These are phyloP conservation scores for Diorhabda sublineata DNA, from an alignment of 1,140 invertebrate genomes.

Conservation along the genomic window DNA sequence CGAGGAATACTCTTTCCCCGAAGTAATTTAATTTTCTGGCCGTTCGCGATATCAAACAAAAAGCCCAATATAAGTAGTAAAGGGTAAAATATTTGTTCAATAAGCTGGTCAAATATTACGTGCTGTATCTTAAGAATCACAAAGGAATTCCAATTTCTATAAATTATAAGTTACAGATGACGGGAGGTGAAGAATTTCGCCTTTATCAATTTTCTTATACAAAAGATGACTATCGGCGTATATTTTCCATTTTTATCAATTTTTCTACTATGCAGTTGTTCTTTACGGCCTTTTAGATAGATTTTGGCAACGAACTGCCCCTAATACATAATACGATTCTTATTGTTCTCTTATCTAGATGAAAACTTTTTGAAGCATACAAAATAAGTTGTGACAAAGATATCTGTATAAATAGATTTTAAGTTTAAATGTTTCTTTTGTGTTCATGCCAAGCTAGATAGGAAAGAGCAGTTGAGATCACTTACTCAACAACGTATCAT, in stretches of 20 bases:
- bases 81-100: constrained; percentile 19
- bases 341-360: constrained; percentile 28
- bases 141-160: constrained; percentile 31
- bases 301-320: constrained; percentile 24
- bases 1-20: neutral
- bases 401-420: constrained; percentile 24
- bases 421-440: constrained; percentile 22
- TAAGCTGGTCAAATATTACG: constrained; percentile 23
- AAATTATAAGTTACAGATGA: constrained; percentile 32
- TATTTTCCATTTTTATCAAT: constrained; percentile 24
- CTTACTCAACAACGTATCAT: too few relatives aligned
- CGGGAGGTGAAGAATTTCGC: constrained; percentile 23
- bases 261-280: constrained; percentile 25
- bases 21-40: neutral
- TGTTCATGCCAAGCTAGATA: constrained; percentile 17
- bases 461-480: neutral
- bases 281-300: constrained; percentile 25
- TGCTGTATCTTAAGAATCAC: constrained; percentile 30
- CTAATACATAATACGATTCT: constrained; percentile 27
- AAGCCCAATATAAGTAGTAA: constrained; percentile 1
- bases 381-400: constrained; percentile 22
- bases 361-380: constrained; percentile 17
- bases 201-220: constrained; percentile 30
- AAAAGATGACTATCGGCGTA: constrained; percentile 33
- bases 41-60: neutral